Percentiles rank a stretch among this genome's conserved stretches.
Conservation (phyloP, 2,888 invertebrate genomes). For the Habrosyne pyritoides region DNA sequence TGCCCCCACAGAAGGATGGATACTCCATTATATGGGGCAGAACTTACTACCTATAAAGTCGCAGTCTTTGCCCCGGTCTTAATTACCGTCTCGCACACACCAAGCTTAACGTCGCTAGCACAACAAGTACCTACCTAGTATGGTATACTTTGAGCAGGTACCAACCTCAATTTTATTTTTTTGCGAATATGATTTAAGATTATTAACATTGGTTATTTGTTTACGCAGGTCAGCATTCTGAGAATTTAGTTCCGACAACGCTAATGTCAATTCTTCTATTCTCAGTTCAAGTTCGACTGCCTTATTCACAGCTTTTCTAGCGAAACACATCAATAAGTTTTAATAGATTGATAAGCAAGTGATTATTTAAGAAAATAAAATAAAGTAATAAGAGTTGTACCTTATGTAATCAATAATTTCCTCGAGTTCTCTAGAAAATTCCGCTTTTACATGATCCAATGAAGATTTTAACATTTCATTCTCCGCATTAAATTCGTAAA, state of each 20-base stretch:
- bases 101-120: too few species aligned
- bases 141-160: background rate
- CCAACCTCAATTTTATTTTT: slow-evolving; percentile 57
- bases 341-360: slow-evolving; percentile 4
- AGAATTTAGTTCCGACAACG: slow-evolving; percentile 57
- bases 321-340: too few species aligned
- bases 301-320: slow-evolving; percentile 61
- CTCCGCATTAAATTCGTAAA: slow-evolving; percentile 65
- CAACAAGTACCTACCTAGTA: too few species aligned
- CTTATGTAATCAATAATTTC: slow-evolving; percentile 57
- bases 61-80: too few species aligned
- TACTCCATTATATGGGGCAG: too few species aligned
- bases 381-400: slow-evolving; percentile 36
- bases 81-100: too few species aligned
- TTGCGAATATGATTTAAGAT: slow-evolving; percentile 40
- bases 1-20: too few species aligned
- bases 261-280: slow-evolving; percentile 55
- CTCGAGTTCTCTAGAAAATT: slow-evolving; percentile 54
- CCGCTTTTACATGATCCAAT: slow-evolving; percentile 56
- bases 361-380: background rate
- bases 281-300: slow-evolving; percentile 57
- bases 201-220: slow-evolving; percentile 53
- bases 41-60: too few species aligned
- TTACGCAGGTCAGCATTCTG: slow-evolving; percentile 63
- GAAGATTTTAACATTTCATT: slow-evolving; percentile 61